Base-by-base conservation (phyloP, 2,113 vertebrate genomes). In the Mustela nigripes region DNA sequence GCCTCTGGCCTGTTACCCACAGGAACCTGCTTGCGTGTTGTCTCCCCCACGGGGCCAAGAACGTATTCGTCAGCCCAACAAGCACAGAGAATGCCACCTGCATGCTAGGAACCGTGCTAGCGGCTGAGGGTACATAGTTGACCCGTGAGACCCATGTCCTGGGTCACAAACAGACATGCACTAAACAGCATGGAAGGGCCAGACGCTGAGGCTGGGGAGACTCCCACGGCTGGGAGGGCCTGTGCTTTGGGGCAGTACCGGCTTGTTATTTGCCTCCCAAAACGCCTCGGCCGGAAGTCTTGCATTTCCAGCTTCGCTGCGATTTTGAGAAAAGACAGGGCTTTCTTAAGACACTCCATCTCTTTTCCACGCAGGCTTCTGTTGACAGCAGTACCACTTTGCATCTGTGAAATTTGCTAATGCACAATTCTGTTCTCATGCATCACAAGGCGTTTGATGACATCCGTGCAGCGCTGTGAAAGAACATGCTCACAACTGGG, bases 151-250 rank as follows among this genome's bases (percentile, higher is more conserved):
- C 24, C 50, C 85, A 39, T 50, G 42, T 84, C 71, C n/a, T n/a
- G 26, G 69, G 73, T 96, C 63, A 42, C 16, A 63, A 60, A 73
- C 10, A 15, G 18, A 53, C 31, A 4, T 2, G 10, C 56, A 28
- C 19, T 3, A 19, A n/a, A 19, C 0, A 14, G 19, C 76, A 39
- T 1, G 71, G 50, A 63, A 28, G 36, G 2, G 26, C 58, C 0
- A 1, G 36, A 11, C 10, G 21, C 53, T 0, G 16, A 45, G 45
- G 19, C 74, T 4, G 0, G 11, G 14, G 7, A 50, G 11, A 48
- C 62, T 36, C 14, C 2, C 0, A 0, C 5, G 1, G 10, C 69
- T 2, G 12, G 53, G n/a, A 78, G 48, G 9, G 5, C 28, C 71
- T 82, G 26, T 56, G 33, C 33, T 19, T 5, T 12, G 24, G 31